Percentiles rank a stretch among this genome's conserved stretches.
These are phyloP conservation scores for Volucella inanis DNA, from an alignment of 2,888 invertebrate species.

Conservation along the genomic window DNA sequence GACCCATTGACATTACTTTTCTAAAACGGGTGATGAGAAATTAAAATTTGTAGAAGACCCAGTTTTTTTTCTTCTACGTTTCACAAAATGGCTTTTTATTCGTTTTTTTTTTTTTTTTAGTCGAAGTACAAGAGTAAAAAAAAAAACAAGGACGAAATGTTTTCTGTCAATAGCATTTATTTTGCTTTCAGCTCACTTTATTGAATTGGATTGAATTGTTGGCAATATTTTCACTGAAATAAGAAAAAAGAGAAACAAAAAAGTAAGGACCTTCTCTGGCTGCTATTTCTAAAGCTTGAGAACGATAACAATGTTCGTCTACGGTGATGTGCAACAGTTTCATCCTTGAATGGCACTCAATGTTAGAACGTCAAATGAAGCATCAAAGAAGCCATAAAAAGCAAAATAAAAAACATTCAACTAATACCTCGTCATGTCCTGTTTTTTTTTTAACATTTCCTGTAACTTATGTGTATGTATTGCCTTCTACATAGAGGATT, in stretches of 20 bases:
- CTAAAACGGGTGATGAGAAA: too few relatives aligned
- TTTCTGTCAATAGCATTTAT: too few relatives aligned
- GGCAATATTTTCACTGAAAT: not conserved
- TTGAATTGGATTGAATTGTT: too few relatives aligned
- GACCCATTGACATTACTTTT: too few relatives aligned
- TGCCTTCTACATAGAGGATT: conserved; percentile 20
- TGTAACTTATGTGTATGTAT: conserved; percentile 17
- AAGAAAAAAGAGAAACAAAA: not conserved
- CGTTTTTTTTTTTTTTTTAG: too few relatives aligned
- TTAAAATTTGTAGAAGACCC: too few relatives aligned
- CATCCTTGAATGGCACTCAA: conserved; percentile 26
- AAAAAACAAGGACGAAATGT: too few relatives aligned
- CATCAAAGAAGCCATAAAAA: conserved; percentile 45
- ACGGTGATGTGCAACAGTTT: conserved; percentile 55
- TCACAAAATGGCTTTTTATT: too few relatives aligned
- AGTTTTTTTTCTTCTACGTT: too few relatives aligned
- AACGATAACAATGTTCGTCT: conserved; percentile 11
- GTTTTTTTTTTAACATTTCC: conserved; percentile 11
- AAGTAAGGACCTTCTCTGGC: conserved; percentile 3
- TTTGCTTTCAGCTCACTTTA: too few relatives aligned
- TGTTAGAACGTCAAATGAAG: conserved; percentile 36
- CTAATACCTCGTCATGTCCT: conserved; percentile 52
- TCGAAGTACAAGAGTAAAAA: too few relatives aligned
- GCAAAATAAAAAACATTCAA: conserved; percentile 53
- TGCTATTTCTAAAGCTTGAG: not conserved